Conservation (phyloP, 2,113 vertebrate species). For the Cyanistes caeruleus region DNA sequence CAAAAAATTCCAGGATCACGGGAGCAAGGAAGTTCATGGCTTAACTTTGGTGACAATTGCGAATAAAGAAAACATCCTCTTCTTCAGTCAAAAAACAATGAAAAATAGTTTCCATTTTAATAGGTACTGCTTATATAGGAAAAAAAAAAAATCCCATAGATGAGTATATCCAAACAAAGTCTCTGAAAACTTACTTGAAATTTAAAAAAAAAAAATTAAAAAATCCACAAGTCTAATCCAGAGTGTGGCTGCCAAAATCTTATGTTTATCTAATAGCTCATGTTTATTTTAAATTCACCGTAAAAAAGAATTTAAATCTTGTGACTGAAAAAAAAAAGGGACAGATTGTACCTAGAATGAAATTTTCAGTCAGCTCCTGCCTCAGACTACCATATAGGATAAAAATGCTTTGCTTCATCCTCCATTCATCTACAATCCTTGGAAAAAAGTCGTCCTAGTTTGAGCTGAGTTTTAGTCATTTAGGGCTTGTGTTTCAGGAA, state of each 20-base stretch:
- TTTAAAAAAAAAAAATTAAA: not conserved
- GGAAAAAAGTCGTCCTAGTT: not conserved
- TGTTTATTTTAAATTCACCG: not conserved
- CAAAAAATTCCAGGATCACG: not conserved
- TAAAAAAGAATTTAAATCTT: not conserved
- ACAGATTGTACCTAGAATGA: not conserved
- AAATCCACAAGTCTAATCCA: not conserved
- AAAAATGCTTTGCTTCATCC: not conserved
- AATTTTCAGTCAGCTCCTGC: not conserved
- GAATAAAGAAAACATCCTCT: not conserved
- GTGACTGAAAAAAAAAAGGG: not conserved
- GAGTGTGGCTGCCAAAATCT: not conserved
- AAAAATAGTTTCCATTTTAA: not conserved
- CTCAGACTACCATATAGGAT: not conserved
- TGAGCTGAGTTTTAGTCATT: not conserved
- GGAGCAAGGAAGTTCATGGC: not conserved
- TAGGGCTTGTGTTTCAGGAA: constrained; percentile 27
- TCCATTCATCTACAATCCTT: not conserved
- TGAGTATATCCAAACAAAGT: not conserved
- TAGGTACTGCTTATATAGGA: not conserved
- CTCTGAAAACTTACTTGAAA: not conserved
- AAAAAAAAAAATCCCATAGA: not conserved
- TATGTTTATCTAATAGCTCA: not conserved
- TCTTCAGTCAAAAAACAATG: not conserved
- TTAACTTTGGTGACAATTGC: not conserved